Evolutionary conservation across 2,113 vertebrate species (phyloP), one percentile per base, ranked within the genome.

Genomic region (Lophius piscatorius): DNA sequence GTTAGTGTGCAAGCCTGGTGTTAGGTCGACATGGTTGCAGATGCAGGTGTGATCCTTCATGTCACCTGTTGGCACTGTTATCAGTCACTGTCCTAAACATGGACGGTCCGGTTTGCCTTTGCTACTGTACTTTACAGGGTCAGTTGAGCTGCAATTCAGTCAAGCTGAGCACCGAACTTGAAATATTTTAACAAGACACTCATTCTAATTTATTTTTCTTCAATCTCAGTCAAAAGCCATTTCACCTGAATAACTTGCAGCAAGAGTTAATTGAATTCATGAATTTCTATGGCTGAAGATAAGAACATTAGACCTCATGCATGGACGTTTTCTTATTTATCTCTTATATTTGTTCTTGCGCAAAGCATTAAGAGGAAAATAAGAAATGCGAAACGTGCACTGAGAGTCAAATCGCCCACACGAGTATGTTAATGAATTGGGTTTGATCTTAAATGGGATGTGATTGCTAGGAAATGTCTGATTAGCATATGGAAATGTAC

Each of bases 21-120:
- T 86, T 76, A 86, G 90, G 89, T 87, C 89, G 85, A 67, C 67
- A 63, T 64, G 67, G 72, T 74, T 76, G 73, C 80, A 84, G 80
- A 66, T 81, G 76, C 83, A 83, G 78, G 65, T 84, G 76, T 78
- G 76, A 88, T 82, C 84, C 72, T 68, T 83, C 57, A 80, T 81
- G 85, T 86, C 78, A 74, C 58, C 50, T 46, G 63, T 68, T 88
- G 85, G 86, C 87, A 85, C 60, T 18, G 29, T 76, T 69, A 89
- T 90, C 83, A 72, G 79, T 91, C 90, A 90, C 84, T 67, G 52
- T 72, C 75, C 29, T 57, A 41, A 74, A 75, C 52, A 57, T 12
- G 49, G 65, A 46, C 21, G 12, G 63, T 76, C 64, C 49, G 56
- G 39, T 70, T 64, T 76, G 63, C 42, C 74, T 80, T 77, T 66